phyloP scores from a whole-genome alignment of 2,113 vertebrate genomes.

The Ceyx cyanopectus region DNA sequence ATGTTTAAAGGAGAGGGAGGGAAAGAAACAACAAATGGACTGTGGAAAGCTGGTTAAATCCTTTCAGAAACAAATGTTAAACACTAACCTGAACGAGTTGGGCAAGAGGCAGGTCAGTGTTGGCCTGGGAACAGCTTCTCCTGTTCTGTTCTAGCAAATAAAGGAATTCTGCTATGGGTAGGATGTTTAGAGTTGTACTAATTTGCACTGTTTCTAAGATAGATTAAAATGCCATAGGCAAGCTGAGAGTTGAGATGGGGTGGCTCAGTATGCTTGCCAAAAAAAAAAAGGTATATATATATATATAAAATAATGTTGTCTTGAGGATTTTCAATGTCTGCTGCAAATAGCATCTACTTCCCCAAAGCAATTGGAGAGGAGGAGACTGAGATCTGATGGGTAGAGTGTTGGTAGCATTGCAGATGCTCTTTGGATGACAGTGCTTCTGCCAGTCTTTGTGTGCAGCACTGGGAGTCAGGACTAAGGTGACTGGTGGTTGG shows the following conservation, averaged over 20 bases:
- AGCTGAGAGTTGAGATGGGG: constrained; percentile 24
- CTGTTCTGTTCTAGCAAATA: constrained; percentile 36
- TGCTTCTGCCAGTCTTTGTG: not conserved
- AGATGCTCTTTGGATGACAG: not conserved
- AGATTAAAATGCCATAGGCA: constrained; percentile 69
- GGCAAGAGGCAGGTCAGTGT: not conserved
- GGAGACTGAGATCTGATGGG: not conserved
- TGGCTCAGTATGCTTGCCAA: constrained; percentile 25
- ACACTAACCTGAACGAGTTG: not conserved
- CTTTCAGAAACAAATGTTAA: not conserved
- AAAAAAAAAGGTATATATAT: not conserved
- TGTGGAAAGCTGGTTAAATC: constrained; percentile 23
- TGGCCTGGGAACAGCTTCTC: not conserved
- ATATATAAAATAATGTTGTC: constrained; percentile 2
- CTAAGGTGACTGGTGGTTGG: not conserved
- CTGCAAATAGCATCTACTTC: constrained; percentile 39
- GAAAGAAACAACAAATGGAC: not conserved
- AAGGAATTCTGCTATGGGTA: constrained; percentile 45
- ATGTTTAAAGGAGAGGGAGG: not conserved
- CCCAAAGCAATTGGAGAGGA: constrained; percentile 39
- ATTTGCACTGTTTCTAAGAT: constrained; percentile 68
- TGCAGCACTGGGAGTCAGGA: not conserved
- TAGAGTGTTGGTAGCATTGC: constrained; percentile 29
- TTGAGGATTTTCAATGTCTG: constrained; percentile 29
- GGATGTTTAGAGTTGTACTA: constrained; percentile 57